Evolutionary conservation across 2,113 vertebrate species (phyloP), one percentile per base, ranked within the genome.

Genomic region (Anoura caudifer): DNA sequence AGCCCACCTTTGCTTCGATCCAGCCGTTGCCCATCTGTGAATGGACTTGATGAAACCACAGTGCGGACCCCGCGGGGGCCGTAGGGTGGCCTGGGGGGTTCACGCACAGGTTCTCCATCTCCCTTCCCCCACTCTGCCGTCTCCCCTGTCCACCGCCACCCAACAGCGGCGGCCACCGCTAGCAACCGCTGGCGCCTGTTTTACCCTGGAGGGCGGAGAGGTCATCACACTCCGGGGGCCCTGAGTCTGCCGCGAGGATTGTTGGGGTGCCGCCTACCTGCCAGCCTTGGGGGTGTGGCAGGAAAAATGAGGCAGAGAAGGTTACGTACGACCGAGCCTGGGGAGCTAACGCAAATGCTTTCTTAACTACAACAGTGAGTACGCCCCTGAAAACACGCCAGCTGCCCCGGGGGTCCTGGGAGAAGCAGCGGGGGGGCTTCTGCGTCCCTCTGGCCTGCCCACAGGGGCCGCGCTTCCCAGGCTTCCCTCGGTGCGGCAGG

Each of bases 271-370:
- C 36, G 24, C n/a, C 65, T 72, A 72, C 50, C 2, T 0, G 38
- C 65, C 11, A 24, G 28, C 26, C 9, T 11, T 15, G 0, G 3
- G 2, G 0, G 4, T 69, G 26, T 73, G 14, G 5, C 12, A 7
- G 9, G 84, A 41, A 56, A 59, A 87, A 52, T 5, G 1, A 67
- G 69, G 47, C 28, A 13, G 54, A 63, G 50, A 81, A 59, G 16
- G 28, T 26, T 3, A n/a, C 3, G 22, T 3, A n/a, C 3, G 22
- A 26, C 8, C 59, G 38, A 72, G 70, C 33, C 56, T 52, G 47
- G 41, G 82, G 54, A 79, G 59, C 26, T 59, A 45, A 61, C 1
- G 31, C 31, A 47, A 85, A 54, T 14, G 36, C 43, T 43, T 67
- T 87, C 13, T 69, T 47, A 41, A n/a, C 38, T 41, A 13, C 19